phyloP scores from a whole-genome alignment of 1,140 invertebrate species.

The Trialeurodes vaporariorum region DNA sequence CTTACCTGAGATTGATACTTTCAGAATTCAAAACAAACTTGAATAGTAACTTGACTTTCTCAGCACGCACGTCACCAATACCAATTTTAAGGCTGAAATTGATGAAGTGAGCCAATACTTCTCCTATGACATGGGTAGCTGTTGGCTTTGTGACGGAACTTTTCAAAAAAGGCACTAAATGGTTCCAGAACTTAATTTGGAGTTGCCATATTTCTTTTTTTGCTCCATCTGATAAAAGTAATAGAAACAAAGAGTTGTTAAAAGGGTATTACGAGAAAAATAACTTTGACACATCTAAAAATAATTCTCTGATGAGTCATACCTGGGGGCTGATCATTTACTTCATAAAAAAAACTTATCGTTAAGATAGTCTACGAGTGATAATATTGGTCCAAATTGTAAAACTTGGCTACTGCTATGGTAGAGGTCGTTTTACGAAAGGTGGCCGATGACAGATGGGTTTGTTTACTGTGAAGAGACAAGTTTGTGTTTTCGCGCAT shows the following conservation, averaged over 20 bases:
- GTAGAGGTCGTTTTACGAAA: too few relatives aligned
- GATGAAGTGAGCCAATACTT: background rate
- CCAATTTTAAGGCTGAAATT: background rate
- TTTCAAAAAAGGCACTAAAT: background rate
- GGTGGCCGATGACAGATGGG: too few relatives aligned
- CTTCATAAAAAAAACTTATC: too few relatives aligned
- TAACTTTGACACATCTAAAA: too few relatives aligned
- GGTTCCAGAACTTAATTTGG: background rate
- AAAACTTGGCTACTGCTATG: too few relatives aligned
- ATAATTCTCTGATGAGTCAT: too few relatives aligned
- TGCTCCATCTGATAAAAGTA: background rate
- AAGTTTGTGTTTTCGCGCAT: too few relatives aligned
- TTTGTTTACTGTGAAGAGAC: too few relatives aligned
- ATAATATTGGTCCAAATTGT: too few relatives aligned
- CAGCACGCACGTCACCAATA: background rate
- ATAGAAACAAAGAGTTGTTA: background rate
- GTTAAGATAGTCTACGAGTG: too few relatives aligned
- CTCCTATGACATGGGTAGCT: too few relatives aligned
- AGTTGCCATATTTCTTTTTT: background rate
- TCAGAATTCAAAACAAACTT: background rate
- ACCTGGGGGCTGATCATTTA: too few relatives aligned
- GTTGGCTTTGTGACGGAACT: background rate
- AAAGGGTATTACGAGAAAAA: background rate
- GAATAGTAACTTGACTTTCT: background rate
- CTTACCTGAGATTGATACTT: background rate